Conservation (phyloP, 2,888 invertebrate species). For the Fissipunctia ypsillon region DNA sequence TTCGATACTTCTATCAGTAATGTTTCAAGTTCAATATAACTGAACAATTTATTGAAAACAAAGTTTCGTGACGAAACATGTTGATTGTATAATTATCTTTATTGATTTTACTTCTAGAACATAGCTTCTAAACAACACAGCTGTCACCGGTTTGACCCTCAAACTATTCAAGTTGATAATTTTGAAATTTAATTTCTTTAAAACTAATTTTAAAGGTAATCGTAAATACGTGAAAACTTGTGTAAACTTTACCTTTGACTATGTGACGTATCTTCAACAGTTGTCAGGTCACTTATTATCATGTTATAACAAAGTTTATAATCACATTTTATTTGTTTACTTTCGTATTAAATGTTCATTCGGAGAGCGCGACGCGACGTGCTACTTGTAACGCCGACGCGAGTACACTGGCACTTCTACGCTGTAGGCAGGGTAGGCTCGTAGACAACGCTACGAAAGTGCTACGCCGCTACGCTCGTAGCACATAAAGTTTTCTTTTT, state of each 20-base stretch:
- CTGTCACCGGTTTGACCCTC: slow-evolving; percentile 40
- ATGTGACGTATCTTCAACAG: slow-evolving; percentile 57
- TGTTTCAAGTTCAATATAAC: neutral
- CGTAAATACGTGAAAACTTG: slow-evolving; percentile 8
- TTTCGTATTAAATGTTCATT: slow-evolving; percentile 67
- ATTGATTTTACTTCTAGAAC: slow-evolving; percentile 48
- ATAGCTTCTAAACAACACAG: slow-evolving; percentile 36
- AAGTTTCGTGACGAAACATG: slow-evolving; percentile 23
- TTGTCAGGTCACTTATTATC: slow-evolving; percentile 63
- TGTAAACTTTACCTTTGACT: slow-evolving; percentile 63
- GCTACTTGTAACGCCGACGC: slow-evolving; percentile 67
- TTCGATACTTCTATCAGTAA: neutral
- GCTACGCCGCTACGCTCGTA: slow-evolving; percentile 47
- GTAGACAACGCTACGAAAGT: slow-evolving; percentile 53
- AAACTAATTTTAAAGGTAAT: neutral
- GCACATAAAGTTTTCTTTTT: slow-evolving; percentile 53
- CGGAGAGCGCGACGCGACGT: slow-evolving; percentile 65
- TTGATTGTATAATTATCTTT: slow-evolving; percentile 41
- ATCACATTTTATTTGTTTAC: slow-evolving; percentile 76
- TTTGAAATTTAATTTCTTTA: slow-evolving; percentile 8
- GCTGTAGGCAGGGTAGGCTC: slow-evolving; percentile 53
- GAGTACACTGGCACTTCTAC: slow-evolving; percentile 71
- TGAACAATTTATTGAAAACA: slow-evolving; percentile 10
- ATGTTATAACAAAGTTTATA: slow-evolving; percentile 69
- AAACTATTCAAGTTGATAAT: slow-evolving; percentile 24